Percentiles rank a stretch among this genome's conserved stretches.
Conservation (phyloP, 2,113 vertebrate species). For the Megaceryle maxima region DNA sequence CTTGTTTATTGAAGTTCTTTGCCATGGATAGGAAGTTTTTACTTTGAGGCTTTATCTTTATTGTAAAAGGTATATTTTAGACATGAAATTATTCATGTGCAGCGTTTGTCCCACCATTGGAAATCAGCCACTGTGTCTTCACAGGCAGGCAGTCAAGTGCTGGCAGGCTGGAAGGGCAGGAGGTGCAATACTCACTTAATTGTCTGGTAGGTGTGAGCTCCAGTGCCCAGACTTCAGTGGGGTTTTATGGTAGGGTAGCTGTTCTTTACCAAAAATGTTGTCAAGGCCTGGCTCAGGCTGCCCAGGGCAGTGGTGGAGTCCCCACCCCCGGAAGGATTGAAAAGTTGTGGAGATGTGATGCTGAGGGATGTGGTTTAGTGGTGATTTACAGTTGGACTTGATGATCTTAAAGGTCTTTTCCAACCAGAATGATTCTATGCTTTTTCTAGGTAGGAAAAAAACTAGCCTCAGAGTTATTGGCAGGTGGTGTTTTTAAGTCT, state of each 20-base stretch:
- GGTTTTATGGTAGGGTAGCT: neutral
- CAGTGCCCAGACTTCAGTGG: neutral
- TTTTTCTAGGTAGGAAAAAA: neutral
- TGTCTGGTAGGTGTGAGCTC: neutral
- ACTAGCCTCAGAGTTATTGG: neutral
- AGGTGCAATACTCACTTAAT: neutral
- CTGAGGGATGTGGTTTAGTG: neutral
- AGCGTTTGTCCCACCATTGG: neutral
- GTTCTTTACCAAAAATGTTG: neutral
- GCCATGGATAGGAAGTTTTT: neutral
- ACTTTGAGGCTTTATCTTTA: neutral
- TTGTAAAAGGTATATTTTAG: neutral
- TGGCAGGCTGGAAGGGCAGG: neutral
- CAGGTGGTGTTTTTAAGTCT: neutral
- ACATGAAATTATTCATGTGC: accelerated
- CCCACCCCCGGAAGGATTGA: neutral
- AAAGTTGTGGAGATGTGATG: neutral
- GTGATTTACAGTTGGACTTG: neutral
- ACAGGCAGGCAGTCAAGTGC: neutral
- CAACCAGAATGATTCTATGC: neutral
- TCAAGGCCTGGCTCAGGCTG: neutral
- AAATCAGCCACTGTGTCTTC: neutral
- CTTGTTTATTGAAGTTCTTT: neutral
- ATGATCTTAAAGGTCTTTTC: neutral
- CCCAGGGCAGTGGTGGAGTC: neutral